A percentile compares a stretch with the other conserved stretches of the same genome.
Conservation (phyloP, 1,140 invertebrate genomes). For the Habropoda laboriosa region DNA sequence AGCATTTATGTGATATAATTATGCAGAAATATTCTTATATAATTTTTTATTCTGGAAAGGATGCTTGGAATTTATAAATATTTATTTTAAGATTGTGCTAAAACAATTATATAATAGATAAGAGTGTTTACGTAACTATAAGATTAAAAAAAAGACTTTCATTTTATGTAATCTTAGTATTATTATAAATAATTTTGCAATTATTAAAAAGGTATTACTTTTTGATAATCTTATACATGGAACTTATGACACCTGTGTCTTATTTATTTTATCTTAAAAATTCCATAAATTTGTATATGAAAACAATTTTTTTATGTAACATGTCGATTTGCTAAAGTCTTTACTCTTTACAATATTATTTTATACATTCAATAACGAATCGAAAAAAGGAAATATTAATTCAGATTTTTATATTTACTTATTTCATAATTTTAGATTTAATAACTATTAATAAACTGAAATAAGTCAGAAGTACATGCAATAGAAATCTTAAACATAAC, state of each 20-base stretch:
- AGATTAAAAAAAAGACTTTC: slow-evolving; percentile 21
- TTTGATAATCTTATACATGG: slow-evolving; percentile 6
- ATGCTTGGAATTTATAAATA: slow-evolving; percentile 24
- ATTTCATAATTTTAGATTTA: slow-evolving; percentile 31
- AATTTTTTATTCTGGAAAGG: slow-evolving; percentile 4
- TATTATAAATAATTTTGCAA: slow-evolving; percentile 29
- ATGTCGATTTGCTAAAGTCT: background rate
- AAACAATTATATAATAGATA: slow-evolving; percentile 30
- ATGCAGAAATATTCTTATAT: slow-evolving; percentile 32
- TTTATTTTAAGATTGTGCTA: slow-evolving; percentile 19
- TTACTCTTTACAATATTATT: slow-evolving; percentile 18
- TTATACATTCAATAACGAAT: background rate
- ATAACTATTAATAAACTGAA: slow-evolving; percentile 59
- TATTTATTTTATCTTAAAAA: slow-evolving; percentile 26
- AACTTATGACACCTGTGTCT: background rate
- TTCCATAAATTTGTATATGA: slow-evolving; percentile 14
- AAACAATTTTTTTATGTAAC: background rate
- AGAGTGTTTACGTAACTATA: slow-evolving; percentile 11
- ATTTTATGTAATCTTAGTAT: slow-evolving; percentile 8
- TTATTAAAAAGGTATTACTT: slow-evolving; percentile 41
- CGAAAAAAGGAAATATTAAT: background rate
- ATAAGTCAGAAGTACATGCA: slow-evolving; percentile 50
- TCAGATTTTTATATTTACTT: background rate
- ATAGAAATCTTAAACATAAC: slow-evolving; percentile 66
- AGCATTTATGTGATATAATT: slow-evolving; percentile 20